phyloP scores from a whole-genome alignment of 2,113 vertebrate species.

The Micromys minutus region DNA sequence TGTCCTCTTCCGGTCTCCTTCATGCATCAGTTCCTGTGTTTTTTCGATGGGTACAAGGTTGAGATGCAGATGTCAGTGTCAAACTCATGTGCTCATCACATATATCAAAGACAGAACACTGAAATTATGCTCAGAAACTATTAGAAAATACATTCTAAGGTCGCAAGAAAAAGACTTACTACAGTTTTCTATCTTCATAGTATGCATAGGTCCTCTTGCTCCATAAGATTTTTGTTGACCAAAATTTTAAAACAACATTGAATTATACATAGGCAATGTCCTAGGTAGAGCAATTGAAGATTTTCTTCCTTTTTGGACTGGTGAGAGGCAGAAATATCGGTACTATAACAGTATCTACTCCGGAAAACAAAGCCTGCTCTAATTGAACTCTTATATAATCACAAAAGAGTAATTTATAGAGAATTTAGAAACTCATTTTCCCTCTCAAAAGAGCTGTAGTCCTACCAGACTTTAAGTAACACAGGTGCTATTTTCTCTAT shows the following conservation, averaged over 20 bases:
- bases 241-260: background rate
- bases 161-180: background rate
- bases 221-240: rapidly evolving
- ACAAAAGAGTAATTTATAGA: background rate
- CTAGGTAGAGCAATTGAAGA: background rate
- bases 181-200: background rate
- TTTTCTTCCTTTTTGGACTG: background rate
- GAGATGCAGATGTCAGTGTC: background rate
- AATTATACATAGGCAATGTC: background rate
- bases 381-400: background rate
- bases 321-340: background rate
- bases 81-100: background rate
- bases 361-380: background rate
- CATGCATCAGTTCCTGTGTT: background rate
- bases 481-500: background rate
- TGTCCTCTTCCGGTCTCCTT: background rate
- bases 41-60: background rate
- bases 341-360: background rate
- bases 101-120: background rate
- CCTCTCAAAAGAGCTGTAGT: background rate
- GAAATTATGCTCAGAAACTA: background rate
- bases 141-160: background rate
- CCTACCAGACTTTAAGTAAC: background rate
- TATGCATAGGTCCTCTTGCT: background rate
- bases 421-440: background rate